These are phyloP conservation scores for Leptodactylus fuscus DNA, from an alignment of 2,113 vertebrate species.

Conservation along the genomic window DNA sequence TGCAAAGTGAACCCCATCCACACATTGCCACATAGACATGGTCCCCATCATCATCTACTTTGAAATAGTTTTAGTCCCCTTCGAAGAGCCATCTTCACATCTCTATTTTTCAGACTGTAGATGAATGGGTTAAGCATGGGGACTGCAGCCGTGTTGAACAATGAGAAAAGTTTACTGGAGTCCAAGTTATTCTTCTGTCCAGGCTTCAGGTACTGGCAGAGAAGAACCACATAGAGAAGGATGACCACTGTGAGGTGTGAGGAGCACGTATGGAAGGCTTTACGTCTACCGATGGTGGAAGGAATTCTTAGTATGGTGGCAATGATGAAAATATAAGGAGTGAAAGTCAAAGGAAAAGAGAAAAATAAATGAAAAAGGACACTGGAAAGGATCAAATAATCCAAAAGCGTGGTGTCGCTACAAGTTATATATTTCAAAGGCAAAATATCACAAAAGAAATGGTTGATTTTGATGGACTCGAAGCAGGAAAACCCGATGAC, in stretches of 20 bases:
- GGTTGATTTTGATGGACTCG: background rate
- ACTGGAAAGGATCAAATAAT: background rate
- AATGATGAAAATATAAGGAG: background rate
- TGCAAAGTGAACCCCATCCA: no score
- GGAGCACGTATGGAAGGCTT: constrained; percentile 4
- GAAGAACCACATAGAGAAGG: background rate
- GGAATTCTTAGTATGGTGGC: background rate
- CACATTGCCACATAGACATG: no score
- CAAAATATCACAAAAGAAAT: background rate
- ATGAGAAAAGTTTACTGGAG: constrained; percentile 1
- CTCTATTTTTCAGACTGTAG: background rate
- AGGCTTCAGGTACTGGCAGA: constrained; percentile 4
- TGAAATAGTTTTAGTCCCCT: background rate
- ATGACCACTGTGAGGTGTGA: constrained; percentile 18
- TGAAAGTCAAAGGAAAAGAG: background rate
- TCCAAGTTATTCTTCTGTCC: background rate
- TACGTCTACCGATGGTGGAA: background rate
- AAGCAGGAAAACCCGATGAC: background rate
- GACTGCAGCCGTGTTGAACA: constrained; percentile 22
- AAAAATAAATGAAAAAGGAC: background rate
- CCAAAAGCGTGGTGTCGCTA: background rate
- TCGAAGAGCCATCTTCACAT: background rate
- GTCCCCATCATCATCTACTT: background rate
- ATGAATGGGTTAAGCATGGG: background rate
- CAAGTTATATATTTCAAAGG: background rate